phyloP scores from a whole-genome alignment of 2,113 vertebrate species.

The Haplotaxodon microlepis region DNA sequence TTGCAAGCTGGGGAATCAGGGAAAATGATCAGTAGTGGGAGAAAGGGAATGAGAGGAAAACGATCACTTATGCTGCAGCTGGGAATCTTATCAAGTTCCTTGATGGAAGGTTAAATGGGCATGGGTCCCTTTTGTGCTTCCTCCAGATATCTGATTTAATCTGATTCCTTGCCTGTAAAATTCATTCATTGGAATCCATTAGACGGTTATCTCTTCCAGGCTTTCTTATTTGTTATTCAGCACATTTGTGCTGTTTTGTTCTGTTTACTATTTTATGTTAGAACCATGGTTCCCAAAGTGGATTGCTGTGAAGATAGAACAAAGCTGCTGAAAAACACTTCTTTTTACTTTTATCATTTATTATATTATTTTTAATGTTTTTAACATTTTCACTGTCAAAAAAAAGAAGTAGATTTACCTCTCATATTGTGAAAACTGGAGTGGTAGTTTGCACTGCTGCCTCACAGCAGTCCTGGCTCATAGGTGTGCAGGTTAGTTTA shows the following conservation, averaged over 20 bases:
- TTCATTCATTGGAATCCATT: neutral
- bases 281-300: neutral
- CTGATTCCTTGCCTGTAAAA: neutral
- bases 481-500: neutral
- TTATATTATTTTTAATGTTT: neutral
- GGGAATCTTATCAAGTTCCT: slow-evolving; percentile 54
- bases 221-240: neutral
- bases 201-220: neutral
- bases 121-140: neutral
- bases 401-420: neutral
- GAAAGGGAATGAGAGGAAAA: neutral
- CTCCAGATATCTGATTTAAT: neutral
- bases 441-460: neutral
- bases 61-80: slow-evolving; percentile 6
- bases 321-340: neutral
- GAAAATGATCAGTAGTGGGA: slow-evolving; percentile 24
- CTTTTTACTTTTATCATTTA: neutral
- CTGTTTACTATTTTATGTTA: neutral
- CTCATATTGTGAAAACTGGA: neutral
- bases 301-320: neutral
- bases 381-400: neutral
- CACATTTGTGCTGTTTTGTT: neutral
- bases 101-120: slow-evolving; percentile 24
- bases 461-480: neutral
- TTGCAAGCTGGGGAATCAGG: slow-evolving; percentile 58